Base-by-base conservation (phyloP, 1,140 invertebrate species). In the Rhopalosiphum maidis region DNA sequence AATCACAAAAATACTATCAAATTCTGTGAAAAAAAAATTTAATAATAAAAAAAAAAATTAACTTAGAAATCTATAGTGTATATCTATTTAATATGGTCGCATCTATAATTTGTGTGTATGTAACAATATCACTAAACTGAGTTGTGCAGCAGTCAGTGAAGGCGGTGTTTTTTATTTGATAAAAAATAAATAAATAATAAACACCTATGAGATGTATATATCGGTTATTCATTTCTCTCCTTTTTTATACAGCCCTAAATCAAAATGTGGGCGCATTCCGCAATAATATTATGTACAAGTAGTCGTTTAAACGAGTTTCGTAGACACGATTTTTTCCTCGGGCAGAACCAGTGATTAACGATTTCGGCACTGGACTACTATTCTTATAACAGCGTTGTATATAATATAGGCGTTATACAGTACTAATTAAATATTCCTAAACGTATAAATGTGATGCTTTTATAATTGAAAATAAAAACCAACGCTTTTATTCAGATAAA, bases 91-190 rank as follows among this genome's bases (percentile, higher is more conserved):
- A 68, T 15, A n/a, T 77, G 1, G 30, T n/a, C n/a, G 3, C n/a
- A 5, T 21, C 3, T 77, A n/a, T 77, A 77, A 77, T 51, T 51
- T 51, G 48, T 51, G 60, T 1, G 11, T n/a, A n/a, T 21, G 60
- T 77, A n/a, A 77, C n/a, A 18, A 77, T n/a, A 68, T 77, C 30
- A 77, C 30, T 77, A 23, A 35, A 77, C 9, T 35, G 30, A 68
- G 5, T 68, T n/a, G n/a, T n/a, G 55, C 1, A 25, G 25, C 37
- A 37, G 54, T 4, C 30, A 11, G 30, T 18, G 30, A 30, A 21
- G 60, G 60, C 60, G 30, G 60, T 77, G 60, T 68, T 77, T 77
- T 77, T 77, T 77, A 77, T 77, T 77, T 77, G n/a, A 77, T 77
- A 77, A 77, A 68, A 77, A 77, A 77, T 77, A 77, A 77, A 77